A percentile compares a stretch with the other conserved stretches of the same genome.
These are phyloP conservation scores for Gryllus longicercus DNA, from an alignment of 2,888 invertebrate species.

Conservation along the genomic window DNA sequence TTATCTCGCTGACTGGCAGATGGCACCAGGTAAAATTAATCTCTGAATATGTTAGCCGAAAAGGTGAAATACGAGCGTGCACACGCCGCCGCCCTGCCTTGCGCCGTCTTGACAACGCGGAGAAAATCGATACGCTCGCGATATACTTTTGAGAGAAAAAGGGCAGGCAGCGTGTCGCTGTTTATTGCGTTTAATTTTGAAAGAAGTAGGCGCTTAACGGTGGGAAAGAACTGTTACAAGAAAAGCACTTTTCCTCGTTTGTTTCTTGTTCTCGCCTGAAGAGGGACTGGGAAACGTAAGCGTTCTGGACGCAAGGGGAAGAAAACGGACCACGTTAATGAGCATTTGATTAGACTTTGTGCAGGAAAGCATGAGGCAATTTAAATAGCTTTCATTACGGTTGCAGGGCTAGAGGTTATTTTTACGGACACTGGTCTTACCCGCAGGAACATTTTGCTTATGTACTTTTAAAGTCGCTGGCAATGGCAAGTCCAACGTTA, in stretches of 20 bases:
- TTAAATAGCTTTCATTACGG: conserved; percentile 25
- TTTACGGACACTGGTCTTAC: conserved; percentile 6
- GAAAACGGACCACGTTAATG: conserved; percentile 25
- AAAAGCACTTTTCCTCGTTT: conserved; percentile 29
- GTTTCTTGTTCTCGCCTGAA: not conserved
- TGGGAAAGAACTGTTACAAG: not conserved
- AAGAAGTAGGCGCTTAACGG: conserved; percentile 28
- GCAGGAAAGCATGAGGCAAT: conserved; percentile 27
- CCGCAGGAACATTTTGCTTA: conserved; percentile 1
- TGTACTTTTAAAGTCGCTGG: conserved; percentile 7
- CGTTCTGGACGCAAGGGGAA: conserved; percentile 22
- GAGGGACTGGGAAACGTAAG: not conserved
- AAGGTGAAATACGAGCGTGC: not conserved
- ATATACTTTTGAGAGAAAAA: too few species aligned
- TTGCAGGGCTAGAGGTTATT: not conserved
- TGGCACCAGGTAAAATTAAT: conserved; percentile 27
- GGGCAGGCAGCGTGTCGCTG: not conserved
- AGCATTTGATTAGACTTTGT: conserved; percentile 28
- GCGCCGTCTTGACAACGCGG: too few species aligned
- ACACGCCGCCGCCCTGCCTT: not conserved
- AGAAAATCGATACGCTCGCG: too few species aligned
- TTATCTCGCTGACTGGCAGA: conserved; percentile 29
- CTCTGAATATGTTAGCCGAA: conserved; percentile 20
- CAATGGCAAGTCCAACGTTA: conserved; percentile 8
- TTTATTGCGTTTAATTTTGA: conserved; percentile 32